Evolutionary conservation across 2,113 vertebrate species (phyloP).

Genomic region (Periophthalmodon schlosseri): DNA sequence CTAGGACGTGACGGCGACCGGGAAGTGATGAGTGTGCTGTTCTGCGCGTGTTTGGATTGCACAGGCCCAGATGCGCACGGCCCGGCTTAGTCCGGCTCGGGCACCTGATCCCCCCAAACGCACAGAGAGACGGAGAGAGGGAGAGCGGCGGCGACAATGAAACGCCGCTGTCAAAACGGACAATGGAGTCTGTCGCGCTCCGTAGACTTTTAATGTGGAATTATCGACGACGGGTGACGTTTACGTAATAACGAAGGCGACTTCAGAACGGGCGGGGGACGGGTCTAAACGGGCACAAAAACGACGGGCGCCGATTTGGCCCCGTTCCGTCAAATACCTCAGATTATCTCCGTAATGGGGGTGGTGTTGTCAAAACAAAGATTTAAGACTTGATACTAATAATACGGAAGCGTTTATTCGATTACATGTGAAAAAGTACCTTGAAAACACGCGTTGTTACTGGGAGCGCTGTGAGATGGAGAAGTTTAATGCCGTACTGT

Average conservation of each 20-base stretch:
- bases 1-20: conserved; percentile 41
- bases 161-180: conserved; percentile 15
- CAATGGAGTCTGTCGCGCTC: conserved; percentile 3
- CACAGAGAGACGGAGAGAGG: conserved; percentile 22
- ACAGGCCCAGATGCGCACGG: conserved; percentile 46
- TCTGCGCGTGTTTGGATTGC: conserved; percentile 52
- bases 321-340: too few species aligned
- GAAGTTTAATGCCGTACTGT: too few species aligned
- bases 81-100: conserved; percentile 36
- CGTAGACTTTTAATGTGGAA: background rate
- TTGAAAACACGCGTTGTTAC: too few species aligned
- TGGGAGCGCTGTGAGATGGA: too few species aligned
- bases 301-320: too few species aligned
- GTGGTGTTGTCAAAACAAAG: too few species aligned
- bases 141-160: conserved; percentile 18
- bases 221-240: background rate
- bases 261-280: too few species aligned
- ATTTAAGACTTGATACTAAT: too few species aligned
- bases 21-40: conserved; percentile 62
- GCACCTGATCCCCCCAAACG: conserved; percentile 39
- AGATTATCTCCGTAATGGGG: too few species aligned
- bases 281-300: too few species aligned
- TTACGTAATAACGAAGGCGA: background rate
- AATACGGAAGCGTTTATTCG: too few species aligned
- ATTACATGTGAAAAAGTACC: too few species aligned